These are phyloP conservation scores for Beris morrisii DNA, from an alignment of 2,888 invertebrate genomes.

Conservation along the genomic window DNA sequence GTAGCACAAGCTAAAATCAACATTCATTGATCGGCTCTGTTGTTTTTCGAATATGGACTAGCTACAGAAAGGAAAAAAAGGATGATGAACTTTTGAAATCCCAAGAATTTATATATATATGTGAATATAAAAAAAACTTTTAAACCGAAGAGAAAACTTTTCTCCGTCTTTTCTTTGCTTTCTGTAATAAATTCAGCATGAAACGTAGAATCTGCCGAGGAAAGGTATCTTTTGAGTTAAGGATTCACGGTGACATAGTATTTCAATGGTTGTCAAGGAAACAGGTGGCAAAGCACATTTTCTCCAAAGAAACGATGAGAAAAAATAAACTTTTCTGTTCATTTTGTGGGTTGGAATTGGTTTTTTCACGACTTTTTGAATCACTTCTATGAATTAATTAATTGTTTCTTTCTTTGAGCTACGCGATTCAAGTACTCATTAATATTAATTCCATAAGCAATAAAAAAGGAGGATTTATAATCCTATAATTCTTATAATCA, in stretches of 20 bases:
- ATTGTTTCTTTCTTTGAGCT: too few species aligned
- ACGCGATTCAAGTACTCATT: too few species aligned
- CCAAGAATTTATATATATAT: conserved; percentile 9
- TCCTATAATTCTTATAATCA: too few species aligned
- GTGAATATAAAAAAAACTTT: not conserved
- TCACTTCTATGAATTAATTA: too few species aligned
- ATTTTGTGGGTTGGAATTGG: conserved; percentile 5
- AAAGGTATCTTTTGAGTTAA: conserved; percentile 13
- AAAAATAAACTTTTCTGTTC: conserved; percentile 17
- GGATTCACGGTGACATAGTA: conserved; percentile 22
- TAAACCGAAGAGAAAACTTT: conserved; percentile 1
- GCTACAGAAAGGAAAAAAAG: not conserved
- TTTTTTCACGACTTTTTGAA: too few species aligned
- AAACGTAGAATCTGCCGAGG: conserved; percentile 14
- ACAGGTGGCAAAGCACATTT: conserved; percentile 11
- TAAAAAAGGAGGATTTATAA: too few species aligned
- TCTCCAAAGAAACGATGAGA: conserved; percentile 5
- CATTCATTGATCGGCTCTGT: too few species aligned
- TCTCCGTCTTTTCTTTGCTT: conserved; percentile 5
- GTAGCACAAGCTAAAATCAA: too few species aligned
- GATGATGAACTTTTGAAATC: conserved; percentile 15
- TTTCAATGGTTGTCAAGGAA: conserved; percentile 15
- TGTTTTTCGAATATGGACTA: too few species aligned
- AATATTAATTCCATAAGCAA: too few species aligned
- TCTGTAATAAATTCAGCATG: conserved; percentile 22